Evolutionary conservation across 1,140 invertebrate genomes (phyloP), one percentile per base, ranked within the genome.

Genomic region (Euwallacea similis): DNA sequence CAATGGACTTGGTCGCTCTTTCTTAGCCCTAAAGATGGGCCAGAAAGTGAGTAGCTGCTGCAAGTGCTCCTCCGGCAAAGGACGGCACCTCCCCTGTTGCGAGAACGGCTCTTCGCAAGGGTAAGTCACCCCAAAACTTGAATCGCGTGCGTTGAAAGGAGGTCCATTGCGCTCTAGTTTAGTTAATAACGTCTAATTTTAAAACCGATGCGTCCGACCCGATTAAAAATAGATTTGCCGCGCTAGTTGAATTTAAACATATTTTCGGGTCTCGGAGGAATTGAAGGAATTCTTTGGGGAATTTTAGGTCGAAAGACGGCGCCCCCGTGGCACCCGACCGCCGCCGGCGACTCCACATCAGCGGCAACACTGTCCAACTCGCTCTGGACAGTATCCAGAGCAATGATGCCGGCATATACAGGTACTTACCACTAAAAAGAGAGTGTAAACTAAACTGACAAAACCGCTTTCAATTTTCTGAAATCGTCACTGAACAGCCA

Each of bases 351-450:
- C 73, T 75, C 13, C 73, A 73, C 56, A 71, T 77, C 21, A 77
- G 75, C 54, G 81, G 79, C 42, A 86, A 86, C 75, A 76, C 84
- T 3, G 82, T 86, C 7, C 84, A 86, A 69, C 75, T 87, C 71
- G 84, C 83, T 0, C 74, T 88, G 66, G 84, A 86, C 9, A 80
- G 83, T 69, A 82, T 86, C 3, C 83, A 83, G 44, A 84, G 82
- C 69, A 81, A 83, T 54, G 86, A 87, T 73, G 78, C 83, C 3
- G 85, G 86, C 7, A 80, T 85, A 7, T 89, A 89, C 79, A 83
- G 71, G 71, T 72, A 62, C 46, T 50, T 50, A 11, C 46, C 46
- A 13, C 1, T 33, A 33, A 33, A 4, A 33, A 7, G 46, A 6
- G 0, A 50, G 9, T 50, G 46, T 50, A 10, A 50, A 50, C 46